Base-by-base conservation (phyloP, 2,888 invertebrate species). In the Xylota segnis region DNA sequence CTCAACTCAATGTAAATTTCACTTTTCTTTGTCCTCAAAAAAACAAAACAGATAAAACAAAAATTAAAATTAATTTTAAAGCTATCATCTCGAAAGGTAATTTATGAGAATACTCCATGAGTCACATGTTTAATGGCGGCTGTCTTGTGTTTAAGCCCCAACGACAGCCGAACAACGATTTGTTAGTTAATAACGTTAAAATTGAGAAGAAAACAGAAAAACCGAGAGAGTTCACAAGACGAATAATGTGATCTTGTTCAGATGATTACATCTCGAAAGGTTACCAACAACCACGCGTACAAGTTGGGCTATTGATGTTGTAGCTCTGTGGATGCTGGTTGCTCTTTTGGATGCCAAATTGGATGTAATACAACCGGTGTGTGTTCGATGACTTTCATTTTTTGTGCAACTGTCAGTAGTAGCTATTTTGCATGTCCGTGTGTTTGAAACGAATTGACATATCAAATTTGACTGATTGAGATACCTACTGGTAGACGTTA, bases 21-120 rank as follows among this genome's bases (percentile, higher is more conserved):
- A 78, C 83, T 84, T 84, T 84, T 79, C 74, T 70, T 79, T 84
- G 78, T 79, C 83, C 70, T 63, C 63, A 70, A 84, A 70, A 40
- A 74, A 66, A 58, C 18, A 27, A 32, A 32, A 54, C 52, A 54
- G 23, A 23, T 12, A 50, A 12, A 70, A 50, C 29, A 32, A 40
- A 40, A 12, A 14, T 18, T 9, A n/a, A 78, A 63, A 71, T 61
- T 72, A 66, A 74, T 68, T 79, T 79, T 56, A 43, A 74, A 84
- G 43, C 58, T 45, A 56, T 63, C 79, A 34, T 65, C 18, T 65
- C 27, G 50, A 37, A 14, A 82, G 63, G 58, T 71, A 76, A 82
- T 82, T 76, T 82, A 76, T 82, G 56, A 58, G 63, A 37, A 58
- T 70, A 23, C 50, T 32, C 50, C 56, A 43, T 78, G 74, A 83